Evolutionary conservation across 2,888 invertebrate species (phyloP), one percentile per base, ranked within the genome.

Genomic region (Caenorhabditis virilis): DNA sequence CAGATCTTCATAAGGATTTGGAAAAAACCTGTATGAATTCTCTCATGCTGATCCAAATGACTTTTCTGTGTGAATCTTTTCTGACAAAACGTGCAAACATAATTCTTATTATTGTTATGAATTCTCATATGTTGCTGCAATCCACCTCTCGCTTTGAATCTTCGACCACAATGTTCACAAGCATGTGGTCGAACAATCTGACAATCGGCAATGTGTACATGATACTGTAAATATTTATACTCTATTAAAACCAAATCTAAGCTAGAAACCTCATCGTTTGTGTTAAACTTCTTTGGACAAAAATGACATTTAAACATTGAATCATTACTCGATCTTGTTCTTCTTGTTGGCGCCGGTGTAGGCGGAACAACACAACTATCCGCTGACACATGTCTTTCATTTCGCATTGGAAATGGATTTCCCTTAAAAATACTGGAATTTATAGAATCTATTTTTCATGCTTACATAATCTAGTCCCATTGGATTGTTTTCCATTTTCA

Each of bases 41-140:
- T 47, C 41, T 81, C 79, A 42, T 82, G 82, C 55, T 82, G 82
- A 61, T 82, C 82, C 42, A 82, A 60, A 58, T 82, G 82, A 26
- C 76, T 78, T 62, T 81, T 82, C 63, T 82, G 82, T 0, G 76
- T 82, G 70, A 82, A 82, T n/a, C 75, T 50, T 51, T 82, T 82
- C 18, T 67, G 45, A 47, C 82, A 82, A 62, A 68, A 81, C 25
- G 66, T 62, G 54, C 78, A 79, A 13, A 50, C 48, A 48, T 80
- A 82, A 15, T 78, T 76, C 33, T 76, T 67, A 16, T 81, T 78
- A 56, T 79, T 78, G 43, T 65, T 63, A 61, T 82, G 82, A 20
- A 81, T 82, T 16, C 80, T 64, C 62, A 72, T 72, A 68, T 82
- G 82, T 56, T 82, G 82, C 43, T 80, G 79, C 7, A 82, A 72